Percentiles rank a stretch among this genome's conserved stretches.
Conservation (phyloP, 2,888 invertebrate species). For the Drosophila rellima region DNA sequence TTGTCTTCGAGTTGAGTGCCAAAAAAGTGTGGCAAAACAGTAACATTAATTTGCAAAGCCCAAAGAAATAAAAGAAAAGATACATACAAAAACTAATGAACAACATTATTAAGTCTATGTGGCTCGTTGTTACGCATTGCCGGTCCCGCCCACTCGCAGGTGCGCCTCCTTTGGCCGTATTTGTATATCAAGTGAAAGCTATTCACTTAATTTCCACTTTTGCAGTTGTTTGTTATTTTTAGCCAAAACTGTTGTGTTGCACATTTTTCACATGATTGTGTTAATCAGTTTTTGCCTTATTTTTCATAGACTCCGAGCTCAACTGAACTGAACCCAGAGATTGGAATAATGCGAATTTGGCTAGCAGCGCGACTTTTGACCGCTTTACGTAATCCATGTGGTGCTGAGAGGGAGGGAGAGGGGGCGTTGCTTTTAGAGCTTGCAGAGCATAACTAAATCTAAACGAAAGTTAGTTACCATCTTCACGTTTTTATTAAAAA, state of each 20-base stretch:
- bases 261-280: conserved; percentile 80
- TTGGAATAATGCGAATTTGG: conserved; percentile 54
- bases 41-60: conserved; percentile 10
- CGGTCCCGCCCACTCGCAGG: conserved; percentile 52
- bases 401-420: not conserved
- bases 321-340: conserved; percentile 9
- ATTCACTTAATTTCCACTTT: conserved; percentile 67
- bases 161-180: conserved; percentile 48
- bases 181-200: conserved; percentile 74
- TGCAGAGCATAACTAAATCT: conserved; percentile 27
- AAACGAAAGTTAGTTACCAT: conserved; percentile 43
- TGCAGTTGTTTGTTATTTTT: conserved; percentile 58
- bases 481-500: conserved; percentile 27
- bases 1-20: conserved; percentile 6
- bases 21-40: conserved; percentile 28
- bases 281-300: conserved; percentile 64
- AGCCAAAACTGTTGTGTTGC: conserved; percentile 59
- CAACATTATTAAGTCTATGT: conserved; percentile 37
- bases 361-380: conserved; percentile 45
- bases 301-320: conserved; percentile 20
- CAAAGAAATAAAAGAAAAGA: conserved; percentile 5
- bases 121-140: conserved; percentile 58
- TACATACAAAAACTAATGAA: conserved; percentile 25
- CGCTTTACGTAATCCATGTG: conserved; percentile 57
- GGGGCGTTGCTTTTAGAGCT: conserved; percentile 14